Conservation (phyloP, 2,888 invertebrate species). For the Chalcosyrphus nemorum region DNA sequence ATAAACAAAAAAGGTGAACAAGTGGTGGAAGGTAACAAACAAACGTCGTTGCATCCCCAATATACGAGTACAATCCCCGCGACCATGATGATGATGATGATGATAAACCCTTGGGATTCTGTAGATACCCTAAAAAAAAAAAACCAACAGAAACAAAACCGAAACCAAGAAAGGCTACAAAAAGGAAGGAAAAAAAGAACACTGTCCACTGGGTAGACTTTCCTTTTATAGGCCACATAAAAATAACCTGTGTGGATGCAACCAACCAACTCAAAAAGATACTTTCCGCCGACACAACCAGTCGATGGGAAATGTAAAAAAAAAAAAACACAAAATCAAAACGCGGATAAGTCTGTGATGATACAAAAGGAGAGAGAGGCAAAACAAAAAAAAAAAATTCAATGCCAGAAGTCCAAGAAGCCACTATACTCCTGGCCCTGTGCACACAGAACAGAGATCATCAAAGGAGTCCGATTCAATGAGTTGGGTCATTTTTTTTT, state of each 20-base stretch:
- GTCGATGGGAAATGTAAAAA: conserved; percentile 35
- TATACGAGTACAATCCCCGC: conserved; percentile 8
- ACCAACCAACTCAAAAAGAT: conserved; percentile 47
- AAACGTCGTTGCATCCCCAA: conserved; percentile 56
- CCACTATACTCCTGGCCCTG: conserved; percentile 52
- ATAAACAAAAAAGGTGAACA: conserved; percentile 38
- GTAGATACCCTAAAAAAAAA: conserved; percentile 41
- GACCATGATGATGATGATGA: conserved; percentile 33
- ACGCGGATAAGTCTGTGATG: conserved; percentile 23
- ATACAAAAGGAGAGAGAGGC: conserved; percentile 16
- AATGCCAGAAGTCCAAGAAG: conserved; percentile 68
- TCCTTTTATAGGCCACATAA: conserved; percentile 70
- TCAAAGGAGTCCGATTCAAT: conserved; percentile 73
- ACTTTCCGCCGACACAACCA: conserved; percentile 55
- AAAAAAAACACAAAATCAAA: background rate
- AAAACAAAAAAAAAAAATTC: conserved; percentile 2
- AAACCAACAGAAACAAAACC: conserved; percentile 23
- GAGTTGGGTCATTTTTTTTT: conserved; percentile 69
- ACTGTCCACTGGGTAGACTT: conserved; percentile 62
- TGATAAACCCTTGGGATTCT: conserved; percentile 69
- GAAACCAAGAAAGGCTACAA: conserved; percentile 51
- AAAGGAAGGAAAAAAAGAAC: conserved; percentile 41
- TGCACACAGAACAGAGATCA: conserved; percentile 44
- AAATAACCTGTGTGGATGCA: conserved; percentile 42
- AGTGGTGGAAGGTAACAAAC: conserved; percentile 59